These are phyloP conservation scores for Stenoptilia bipunctidactyla DNA, from an alignment of 2,888 invertebrate genomes.

Conservation along the genomic window DNA sequence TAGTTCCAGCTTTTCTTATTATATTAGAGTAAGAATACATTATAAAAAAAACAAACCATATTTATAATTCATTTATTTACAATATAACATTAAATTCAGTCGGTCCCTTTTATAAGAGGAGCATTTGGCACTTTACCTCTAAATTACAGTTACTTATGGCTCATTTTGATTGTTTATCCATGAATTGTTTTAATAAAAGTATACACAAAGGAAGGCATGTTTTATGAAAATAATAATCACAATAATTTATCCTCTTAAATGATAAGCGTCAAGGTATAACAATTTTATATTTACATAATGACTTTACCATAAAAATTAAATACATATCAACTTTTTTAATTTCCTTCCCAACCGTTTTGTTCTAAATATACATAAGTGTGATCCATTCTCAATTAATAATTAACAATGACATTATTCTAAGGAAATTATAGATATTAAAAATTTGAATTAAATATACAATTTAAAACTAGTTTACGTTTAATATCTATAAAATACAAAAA, in stretches of 20 bases:
- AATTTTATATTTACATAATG: constrained; percentile 8
- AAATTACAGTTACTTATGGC: constrained; percentile 48
- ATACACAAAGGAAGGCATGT: constrained; percentile 23
- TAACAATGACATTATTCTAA: too few relatives aligned
- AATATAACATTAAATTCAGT: constrained; percentile 44
- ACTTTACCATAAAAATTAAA: neutral
- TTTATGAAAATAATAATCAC: constrained; percentile 14
- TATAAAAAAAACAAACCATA: neutral
- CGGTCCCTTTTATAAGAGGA: constrained; percentile 62
- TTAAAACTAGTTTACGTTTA: too few relatives aligned
- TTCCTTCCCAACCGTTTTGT: too few relatives aligned
- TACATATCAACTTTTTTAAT: too few relatives aligned
- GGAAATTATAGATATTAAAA: too few relatives aligned
- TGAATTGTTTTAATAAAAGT: constrained; percentile 14
- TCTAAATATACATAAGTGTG: too few relatives aligned
- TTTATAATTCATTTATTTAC: constrained; percentile 28
- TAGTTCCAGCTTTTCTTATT: too few relatives aligned
- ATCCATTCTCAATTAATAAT: too few relatives aligned
- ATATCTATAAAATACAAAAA: too few relatives aligned
- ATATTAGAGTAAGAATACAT: neutral
- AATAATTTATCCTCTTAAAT: constrained; percentile 19
- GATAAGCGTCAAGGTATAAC: constrained; percentile 17
- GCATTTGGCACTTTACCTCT: constrained; percentile 67
- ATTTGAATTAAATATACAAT: too few relatives aligned
- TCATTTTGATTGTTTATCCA: constrained; percentile 18